A percentile compares a stretch with the other conserved stretches of the same genome.
These are phyloP conservation scores for Datnioides undecimradiatus DNA, from an alignment of 2,113 vertebrate genomes.

Conservation along the genomic window DNA sequence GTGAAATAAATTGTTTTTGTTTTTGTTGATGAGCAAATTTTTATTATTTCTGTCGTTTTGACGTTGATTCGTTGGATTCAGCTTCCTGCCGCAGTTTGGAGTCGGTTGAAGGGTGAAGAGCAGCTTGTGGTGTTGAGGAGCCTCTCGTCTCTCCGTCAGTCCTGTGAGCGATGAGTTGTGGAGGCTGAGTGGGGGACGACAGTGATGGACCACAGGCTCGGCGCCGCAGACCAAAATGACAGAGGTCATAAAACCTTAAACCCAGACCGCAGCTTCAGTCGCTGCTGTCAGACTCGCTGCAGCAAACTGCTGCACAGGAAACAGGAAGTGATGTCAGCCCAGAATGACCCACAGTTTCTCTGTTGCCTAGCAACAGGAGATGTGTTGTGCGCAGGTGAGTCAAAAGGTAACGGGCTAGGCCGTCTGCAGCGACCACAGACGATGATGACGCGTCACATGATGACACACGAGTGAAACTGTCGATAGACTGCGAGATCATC, in stretches of 20 bases:
- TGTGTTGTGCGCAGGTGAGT: no score
- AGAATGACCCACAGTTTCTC: no score
- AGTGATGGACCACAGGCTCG: slow-evolving; percentile 66
- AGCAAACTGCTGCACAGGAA: not conserved
- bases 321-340: not conserved
- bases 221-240: slow-evolving; percentile 78
- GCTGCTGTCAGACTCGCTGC: slow-evolving; percentile 47
- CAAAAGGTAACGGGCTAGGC: not conserved
- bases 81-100: slow-evolving; percentile 1
- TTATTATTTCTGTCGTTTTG: not conserved
- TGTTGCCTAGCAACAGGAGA: not conserved
- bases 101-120: no score
- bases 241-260: slow-evolving; percentile 78
- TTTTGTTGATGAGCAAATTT: no score
- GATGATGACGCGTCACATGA: not conserved
- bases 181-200: slow-evolving; percentile 64
- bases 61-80: no score
- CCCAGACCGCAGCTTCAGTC: slow-evolving; percentile 61
- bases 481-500: no score
- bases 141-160: slow-evolving; percentile 1
- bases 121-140: not conserved
- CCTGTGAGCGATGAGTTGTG: slow-evolving; percentile 58
- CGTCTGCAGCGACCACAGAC: not conserved
- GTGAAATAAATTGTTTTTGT: no score
- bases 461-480: not conserved